Evolutionary conservation across 2,113 vertebrate species (phyloP), one percentile per base, ranked within the genome.

Genomic region (Dipodomys stephensi): DNA sequence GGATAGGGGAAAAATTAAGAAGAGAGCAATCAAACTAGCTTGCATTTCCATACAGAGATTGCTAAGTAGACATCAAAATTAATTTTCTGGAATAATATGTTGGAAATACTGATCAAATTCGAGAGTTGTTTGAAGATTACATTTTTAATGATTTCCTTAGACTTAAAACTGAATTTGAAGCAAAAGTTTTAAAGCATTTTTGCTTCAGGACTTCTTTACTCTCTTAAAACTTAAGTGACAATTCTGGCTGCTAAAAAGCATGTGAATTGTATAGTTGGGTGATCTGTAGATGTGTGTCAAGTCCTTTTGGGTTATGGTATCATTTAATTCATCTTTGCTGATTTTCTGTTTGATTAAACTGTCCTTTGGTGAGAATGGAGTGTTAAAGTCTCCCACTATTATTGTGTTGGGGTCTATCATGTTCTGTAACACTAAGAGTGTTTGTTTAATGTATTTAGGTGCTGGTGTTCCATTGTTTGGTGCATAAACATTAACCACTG

Each of bases 91-190:
- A 88, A 78, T 32, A 64, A 93, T 91, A 53, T 12, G 0, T 27
- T 69, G 25, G 72, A 89, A 93, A 83, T 71, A 65, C 0, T 87
- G n/a, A 69, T 85, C 44, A 83, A 93, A 92, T 90, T 80, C 87
- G 46, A 73, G 6, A 83, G 7, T 8, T 87, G 23, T 90, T 28
- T 73, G 39, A 90, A 46, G 49, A 78, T 74, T 81, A 30, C 15
- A 30, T 39, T 60, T 82, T 94, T 93, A 65, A 64, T 69, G 11
- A 35, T 77, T 82, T 93, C 57, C 73, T 49, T 81, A 68, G 44
- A 60, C 44, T 22, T 27, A 83, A 60, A 28, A 49, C 39, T 83
- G n/a, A 49, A 49, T 49, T 49, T 49, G 49, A 78, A 69, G 39
- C 9, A 77, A 49, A 53, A 88, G 22, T 23, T 39, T 44, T 25